These are phyloP conservation scores for Mythimna vitellina DNA, from an alignment of 2,888 invertebrate species.

Conservation along the genomic window DNA sequence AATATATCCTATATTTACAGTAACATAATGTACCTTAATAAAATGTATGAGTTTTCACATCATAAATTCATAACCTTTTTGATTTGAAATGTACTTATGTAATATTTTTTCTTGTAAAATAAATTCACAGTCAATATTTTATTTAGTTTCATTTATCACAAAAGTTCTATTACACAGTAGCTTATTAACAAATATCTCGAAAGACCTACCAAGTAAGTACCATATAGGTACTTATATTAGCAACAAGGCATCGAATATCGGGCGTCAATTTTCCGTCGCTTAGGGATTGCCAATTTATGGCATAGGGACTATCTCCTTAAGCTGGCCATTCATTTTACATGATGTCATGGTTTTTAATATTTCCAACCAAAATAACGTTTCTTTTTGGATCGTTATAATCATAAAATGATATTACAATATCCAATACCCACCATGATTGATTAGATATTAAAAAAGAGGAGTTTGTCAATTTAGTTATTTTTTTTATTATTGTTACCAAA, in stretches of 20 bases:
- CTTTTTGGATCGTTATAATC: background rate
- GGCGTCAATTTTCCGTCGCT: background rate
- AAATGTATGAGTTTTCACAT: no score
- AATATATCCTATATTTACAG: no score
- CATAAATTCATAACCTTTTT: no score
- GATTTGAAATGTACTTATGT: no score
- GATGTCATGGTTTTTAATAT: background rate
- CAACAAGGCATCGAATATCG: background rate
- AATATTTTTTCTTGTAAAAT: no score
- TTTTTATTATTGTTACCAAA: no score
- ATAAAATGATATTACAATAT: background rate
- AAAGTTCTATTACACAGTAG: no score
- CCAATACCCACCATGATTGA: background rate
- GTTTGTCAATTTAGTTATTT: no score
- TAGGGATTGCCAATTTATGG: background rate
- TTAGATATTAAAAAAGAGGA: background rate
- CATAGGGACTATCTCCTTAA: background rate
- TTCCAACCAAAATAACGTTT: background rate
- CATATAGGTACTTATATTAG: background rate
- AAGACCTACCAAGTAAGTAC: background rate
- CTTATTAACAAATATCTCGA: no score
- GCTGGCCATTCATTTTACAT: background rate
- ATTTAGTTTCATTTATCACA: no score
- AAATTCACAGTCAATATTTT: no score
- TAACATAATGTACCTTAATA: no score